A percentile compares a stretch with the other conserved stretches of the same genome.
phyloP scores from a whole-genome alignment of 2,113 vertebrate genomes.

The Geococcyx californianus region DNA sequence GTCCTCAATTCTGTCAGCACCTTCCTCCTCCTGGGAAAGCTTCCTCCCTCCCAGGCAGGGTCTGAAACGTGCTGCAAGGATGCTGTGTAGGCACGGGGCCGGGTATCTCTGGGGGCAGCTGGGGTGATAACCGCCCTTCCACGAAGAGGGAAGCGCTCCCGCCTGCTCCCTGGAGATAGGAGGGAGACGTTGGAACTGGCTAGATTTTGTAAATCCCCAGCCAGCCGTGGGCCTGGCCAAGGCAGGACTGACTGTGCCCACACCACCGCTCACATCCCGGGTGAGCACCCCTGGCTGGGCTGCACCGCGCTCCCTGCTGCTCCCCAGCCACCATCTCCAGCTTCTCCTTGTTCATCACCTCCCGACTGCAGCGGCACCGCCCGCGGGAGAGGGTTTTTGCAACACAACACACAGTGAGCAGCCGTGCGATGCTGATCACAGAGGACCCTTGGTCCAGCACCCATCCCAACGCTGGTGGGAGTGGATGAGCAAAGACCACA shows the following conservation, averaged over 20 bases:
- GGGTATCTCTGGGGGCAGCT: neutral
- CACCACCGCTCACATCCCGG: accelerated
- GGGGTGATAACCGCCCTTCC: neutral
- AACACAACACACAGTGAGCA: accelerated
- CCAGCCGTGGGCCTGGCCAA: accelerated
- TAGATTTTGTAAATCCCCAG: constrained; percentile 21
- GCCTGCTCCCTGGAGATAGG: neutral
- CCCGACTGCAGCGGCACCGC: accelerated
- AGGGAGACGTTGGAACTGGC: neutral
- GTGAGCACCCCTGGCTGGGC: neutral
- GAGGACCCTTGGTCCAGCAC: neutral
- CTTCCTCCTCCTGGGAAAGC: neutral
- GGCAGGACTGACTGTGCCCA: neutral
- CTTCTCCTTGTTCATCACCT: accelerated
- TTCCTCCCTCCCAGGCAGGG: neutral
- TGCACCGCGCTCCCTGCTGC: neutral
- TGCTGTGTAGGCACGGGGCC: neutral
- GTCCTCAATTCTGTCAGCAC: neutral
- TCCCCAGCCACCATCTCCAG: neutral
- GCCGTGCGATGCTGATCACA: accelerated
- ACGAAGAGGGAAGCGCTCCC: neutral
- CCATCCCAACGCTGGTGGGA: accelerated
- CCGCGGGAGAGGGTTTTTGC: neutral
- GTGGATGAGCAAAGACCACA: neutral
- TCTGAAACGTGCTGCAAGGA: neutral